These are phyloP conservation scores for Tympanuchus pallidicinctus DNA, from an alignment of 2,113 vertebrate species.

Conservation along the genomic window DNA sequence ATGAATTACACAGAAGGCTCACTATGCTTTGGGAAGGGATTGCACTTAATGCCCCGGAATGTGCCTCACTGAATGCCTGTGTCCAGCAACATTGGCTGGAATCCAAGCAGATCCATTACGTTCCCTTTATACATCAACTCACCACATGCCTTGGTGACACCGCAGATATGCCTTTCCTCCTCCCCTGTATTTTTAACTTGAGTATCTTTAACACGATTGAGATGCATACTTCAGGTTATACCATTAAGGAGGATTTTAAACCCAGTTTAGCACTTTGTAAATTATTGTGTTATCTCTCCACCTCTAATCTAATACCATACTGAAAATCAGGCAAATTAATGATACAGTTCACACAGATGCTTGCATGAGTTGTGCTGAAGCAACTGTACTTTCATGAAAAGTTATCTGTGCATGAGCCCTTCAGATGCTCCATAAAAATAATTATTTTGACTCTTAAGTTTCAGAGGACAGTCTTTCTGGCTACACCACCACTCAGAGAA, in stretches of 20 bases:
- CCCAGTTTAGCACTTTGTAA: conserved; percentile 7
- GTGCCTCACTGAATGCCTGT: neutral
- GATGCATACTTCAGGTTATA: conserved; percentile 1
- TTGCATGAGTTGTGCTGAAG: neutral
- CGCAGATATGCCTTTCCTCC: conserved; percentile 46
- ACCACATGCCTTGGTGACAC: conserved; percentile 55
- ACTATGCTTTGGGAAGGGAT: neutral
- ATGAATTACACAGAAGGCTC: neutral
- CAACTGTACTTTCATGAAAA: neutral
- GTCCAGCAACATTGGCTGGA: conserved; percentile 19
- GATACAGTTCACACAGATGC: neutral
- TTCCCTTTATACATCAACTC: conserved; percentile 61
- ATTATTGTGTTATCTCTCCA: neutral
- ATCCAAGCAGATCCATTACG: conserved; percentile 67
- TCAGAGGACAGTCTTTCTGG: neutral
- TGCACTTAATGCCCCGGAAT: conserved; percentile 45
- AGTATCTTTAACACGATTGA: conserved; percentile 43
- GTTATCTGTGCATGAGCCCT: neutral
- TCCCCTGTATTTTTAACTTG: conserved; percentile 63
- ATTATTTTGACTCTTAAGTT: neutral
- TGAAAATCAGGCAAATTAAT: neutral
- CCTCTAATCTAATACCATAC: neutral
- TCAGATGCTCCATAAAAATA: neutral
- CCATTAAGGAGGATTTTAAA: conserved; percentile 22
- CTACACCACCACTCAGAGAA: neutral